A percentile compares a stretch with the other conserved stretches of the same genome.
These are phyloP conservation scores for Disparrhopalites patrizii DNA, from an alignment of 2,888 invertebrate species.

Conservation along the genomic window DNA sequence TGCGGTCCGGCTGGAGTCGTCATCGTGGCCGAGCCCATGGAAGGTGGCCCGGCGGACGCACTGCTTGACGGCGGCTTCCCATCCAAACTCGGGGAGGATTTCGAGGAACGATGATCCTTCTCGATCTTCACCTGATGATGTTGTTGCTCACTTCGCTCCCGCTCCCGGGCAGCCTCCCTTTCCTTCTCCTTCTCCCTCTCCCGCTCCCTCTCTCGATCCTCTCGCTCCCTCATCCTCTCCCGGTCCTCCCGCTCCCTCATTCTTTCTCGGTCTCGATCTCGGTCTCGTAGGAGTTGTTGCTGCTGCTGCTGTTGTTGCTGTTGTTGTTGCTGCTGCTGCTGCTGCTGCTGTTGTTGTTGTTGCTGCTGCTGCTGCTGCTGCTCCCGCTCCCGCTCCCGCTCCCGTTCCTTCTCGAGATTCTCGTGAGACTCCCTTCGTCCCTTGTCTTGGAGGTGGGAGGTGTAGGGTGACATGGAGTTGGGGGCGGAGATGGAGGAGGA, in stretches of 20 bases:
- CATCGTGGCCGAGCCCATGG: slow-evolving; percentile 44
- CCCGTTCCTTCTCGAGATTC: slow-evolving; percentile 11
- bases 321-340: background rate
- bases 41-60: slow-evolving; percentile 22
- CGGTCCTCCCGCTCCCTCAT: slow-evolving; percentile 10
- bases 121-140: no score
- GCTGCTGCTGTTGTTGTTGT: background rate
- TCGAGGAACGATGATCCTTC: no score
- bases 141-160: slow-evolving; percentile 29
- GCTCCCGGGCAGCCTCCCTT: slow-evolving; percentile 15
- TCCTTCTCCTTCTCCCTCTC: slow-evolving; percentile 16
- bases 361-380: background rate
- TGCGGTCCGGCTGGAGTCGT: slow-evolving; percentile 47
- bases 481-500: slow-evolving; percentile 31
- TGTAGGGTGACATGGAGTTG: slow-evolving; percentile 39
- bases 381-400: background rate
- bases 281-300: slow-evolving; percentile 1
- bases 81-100: slow-evolving; percentile 14
- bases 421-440: slow-evolving; percentile 18
- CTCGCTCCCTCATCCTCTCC: slow-evolving; percentile 30
- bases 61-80: background rate
- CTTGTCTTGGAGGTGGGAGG: slow-evolving; percentile 4
- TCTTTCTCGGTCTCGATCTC: slow-evolving; percentile 9
- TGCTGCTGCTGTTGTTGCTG: slow-evolving; percentile 6
- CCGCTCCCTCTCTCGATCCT: slow-evolving; percentile 27